Conservation (phyloP, 2,797 vertebrate species). For the Enteromius trimaculatus region DNA sequence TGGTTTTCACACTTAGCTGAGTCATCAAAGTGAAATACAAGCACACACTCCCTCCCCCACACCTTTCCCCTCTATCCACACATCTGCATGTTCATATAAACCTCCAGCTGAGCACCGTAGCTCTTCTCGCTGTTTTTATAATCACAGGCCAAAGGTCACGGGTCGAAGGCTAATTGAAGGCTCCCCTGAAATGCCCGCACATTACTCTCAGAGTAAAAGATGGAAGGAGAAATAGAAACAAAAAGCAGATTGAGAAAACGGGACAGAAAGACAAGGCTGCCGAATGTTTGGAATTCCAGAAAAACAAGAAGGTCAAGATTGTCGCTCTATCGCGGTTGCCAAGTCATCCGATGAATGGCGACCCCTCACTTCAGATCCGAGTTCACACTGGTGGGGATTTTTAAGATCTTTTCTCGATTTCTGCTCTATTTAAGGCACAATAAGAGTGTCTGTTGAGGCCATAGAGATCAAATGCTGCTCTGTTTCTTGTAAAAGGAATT, state of each 20-base stretch:
- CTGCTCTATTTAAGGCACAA: constrained; percentile 64
- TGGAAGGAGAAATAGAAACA: constrained; percentile 26
- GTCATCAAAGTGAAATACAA: constrained; percentile 18
- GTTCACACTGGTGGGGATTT: constrained; percentile 69
- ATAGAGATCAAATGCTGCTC: constrained; percentile 59
- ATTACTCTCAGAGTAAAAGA: constrained; percentile 31
- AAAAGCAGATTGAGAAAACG: constrained; percentile 34
- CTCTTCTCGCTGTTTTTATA: constrained; percentile 41
- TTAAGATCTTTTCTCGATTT: constrained; percentile 46
- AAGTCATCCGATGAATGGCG: constrained; percentile 17
- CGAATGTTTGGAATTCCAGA: constrained; percentile 74
- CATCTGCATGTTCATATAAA: constrained; percentile 39
- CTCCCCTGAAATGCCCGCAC: constrained; percentile 74
- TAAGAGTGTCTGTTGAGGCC: constrained; percentile 56
- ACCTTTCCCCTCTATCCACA: background rate
- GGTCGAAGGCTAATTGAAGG: constrained; percentile 75
- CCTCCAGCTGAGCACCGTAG: constrained; percentile 27
- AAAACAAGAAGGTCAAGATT: constrained; percentile 69
- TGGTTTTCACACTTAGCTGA: constrained; percentile 48
- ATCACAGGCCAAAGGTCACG: constrained; percentile 62
- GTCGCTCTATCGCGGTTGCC: background rate
- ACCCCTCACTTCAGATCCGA: constrained; percentile 41
- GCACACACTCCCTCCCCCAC: background rate
- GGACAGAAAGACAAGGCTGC: constrained; percentile 50
- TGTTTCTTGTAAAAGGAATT: constrained; percentile 63